Evolutionary conservation across 2,888 invertebrate genomes (phyloP).

Genomic region (Proisotoma minuta): DNA sequence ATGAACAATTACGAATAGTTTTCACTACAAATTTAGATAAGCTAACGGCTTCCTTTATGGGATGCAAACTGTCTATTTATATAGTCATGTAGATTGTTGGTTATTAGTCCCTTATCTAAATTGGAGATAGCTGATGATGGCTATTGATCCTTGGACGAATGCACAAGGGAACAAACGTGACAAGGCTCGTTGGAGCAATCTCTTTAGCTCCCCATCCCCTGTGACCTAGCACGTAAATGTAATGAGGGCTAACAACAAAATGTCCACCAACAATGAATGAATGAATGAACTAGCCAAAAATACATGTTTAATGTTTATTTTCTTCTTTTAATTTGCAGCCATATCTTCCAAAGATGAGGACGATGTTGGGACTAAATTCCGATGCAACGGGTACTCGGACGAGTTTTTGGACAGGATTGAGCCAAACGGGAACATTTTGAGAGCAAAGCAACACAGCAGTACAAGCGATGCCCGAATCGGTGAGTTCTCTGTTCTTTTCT

Average conservation of each 20-base stretch:
- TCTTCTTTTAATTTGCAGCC: slow-evolving; percentile 62
- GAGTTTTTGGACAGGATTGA: slow-evolving; percentile 89
- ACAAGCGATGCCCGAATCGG: slow-evolving; percentile 46
- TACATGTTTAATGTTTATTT: slow-evolving; percentile 10
- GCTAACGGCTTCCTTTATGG: no score
- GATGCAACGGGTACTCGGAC: slow-evolving; percentile 89
- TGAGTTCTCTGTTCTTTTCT: slow-evolving; percentile 28
- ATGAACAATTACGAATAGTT: no score
- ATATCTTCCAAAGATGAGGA: slow-evolving; percentile 88
- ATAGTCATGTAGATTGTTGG: no score
- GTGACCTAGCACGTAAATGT: no score
- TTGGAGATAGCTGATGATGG: no score
- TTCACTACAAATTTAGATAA: no score
- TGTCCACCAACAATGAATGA: background rate
- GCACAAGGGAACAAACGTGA: no score
- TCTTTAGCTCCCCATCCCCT: no score
- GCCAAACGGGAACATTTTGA: slow-evolving; percentile 87
- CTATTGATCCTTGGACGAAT: no score
- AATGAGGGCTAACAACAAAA: background rate
- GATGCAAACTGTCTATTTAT: no score
- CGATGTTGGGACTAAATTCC: slow-evolving; percentile 74
- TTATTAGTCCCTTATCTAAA: no score
- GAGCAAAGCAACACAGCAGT: slow-evolving; percentile 64
- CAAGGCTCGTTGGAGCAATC: no score
- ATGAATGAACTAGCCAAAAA: background rate